phyloP scores from a whole-genome alignment of 2,888 invertebrate species.

The Pollenia amentaria region DNA sequence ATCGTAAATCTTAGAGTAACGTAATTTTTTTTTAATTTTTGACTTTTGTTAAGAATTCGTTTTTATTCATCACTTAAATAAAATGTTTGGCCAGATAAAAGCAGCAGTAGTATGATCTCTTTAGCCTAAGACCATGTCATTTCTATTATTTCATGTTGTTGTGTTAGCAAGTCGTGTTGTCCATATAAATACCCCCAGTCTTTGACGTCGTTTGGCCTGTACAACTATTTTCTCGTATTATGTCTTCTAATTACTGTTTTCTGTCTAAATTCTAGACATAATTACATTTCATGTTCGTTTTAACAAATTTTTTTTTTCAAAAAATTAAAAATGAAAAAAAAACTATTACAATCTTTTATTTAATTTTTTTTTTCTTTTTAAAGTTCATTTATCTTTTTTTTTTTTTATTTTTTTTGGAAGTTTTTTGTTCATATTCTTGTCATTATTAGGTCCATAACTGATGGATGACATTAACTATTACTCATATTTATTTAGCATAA shows the following conservation, averaged over 20 bases:
- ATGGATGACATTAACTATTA: slow-evolving; percentile 58
- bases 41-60: slow-evolving; percentile 7
- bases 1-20: neutral
- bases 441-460: slow-evolving; percentile 54
- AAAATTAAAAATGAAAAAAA: neutral
- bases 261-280: slow-evolving; percentile 64
- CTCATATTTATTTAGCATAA: slow-evolving; percentile 54
- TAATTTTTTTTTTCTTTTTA: neutral
- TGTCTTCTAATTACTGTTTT: slow-evolving; percentile 66
- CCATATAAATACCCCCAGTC: slow-evolving; percentile 5
- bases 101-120: slow-evolving; percentile 6
- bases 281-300: slow-evolving; percentile 56
- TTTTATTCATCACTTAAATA: slow-evolving; percentile 16
- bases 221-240: slow-evolving; percentile 44
- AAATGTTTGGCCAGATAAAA: neutral
- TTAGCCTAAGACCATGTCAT: slow-evolving; percentile 4
- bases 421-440: slow-evolving; percentile 12
- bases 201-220: slow-evolving; percentile 5
- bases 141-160: slow-evolving; percentile 1
- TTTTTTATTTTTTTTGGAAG: neutral
- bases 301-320: neutral
- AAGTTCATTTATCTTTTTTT: slow-evolving; percentile 42
- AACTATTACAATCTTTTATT: slow-evolving; percentile 21
- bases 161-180: neutral
- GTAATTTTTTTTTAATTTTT: neutral